Evolutionary conservation across 2,113 vertebrate species (phyloP), one percentile per base, ranked within the genome.

Genomic region (Nothocercus julius): DNA sequence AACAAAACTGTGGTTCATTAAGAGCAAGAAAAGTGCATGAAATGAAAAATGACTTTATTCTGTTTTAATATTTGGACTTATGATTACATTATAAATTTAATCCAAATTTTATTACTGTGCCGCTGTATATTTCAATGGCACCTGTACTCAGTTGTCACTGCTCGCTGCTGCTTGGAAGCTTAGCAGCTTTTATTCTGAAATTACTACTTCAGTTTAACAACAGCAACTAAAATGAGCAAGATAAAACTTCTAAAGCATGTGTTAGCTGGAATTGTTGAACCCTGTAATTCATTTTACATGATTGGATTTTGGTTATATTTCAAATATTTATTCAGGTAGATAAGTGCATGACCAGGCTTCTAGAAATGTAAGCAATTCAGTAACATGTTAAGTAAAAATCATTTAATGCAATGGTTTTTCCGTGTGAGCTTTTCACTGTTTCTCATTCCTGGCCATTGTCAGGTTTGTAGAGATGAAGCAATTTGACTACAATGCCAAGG

Each of bases 131-230:
- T 95, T 86, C 21, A 54, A 18, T 36, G 56, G 40, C 62, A 87
- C 22, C 12, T 87, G 9, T 32, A 40, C 13, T 93, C 40, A 64
- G 2, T 94, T 85, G 76, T 32, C 20, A 24, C 78, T 83, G 45
- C 42, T 77, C 54, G 44, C 36, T 75, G 38, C 68, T 96, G 63
- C 40, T 70, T 45, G 70, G 66, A 49, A 51, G 69, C 36, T 66
- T 93, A n/a, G 11, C 27, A 88, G 47, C 85, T 90, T 96, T 91
- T 74, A 59, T 51, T 51, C 81, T 73, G 87, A 95, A 92, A 95
- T 96, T 89, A 78, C 62, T 36, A 53, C 77, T 34, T 82, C 54
- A 95, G 49, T 45, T 85, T 5, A 34, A 89, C 66, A 75, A n/a
- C 49, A 90, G 64, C 38, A n/a, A 12, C 45, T 82, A 62, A 80